phyloP scores from a whole-genome alignment of 2,113 vertebrate genomes.

The Notiomystis cincta region DNA sequence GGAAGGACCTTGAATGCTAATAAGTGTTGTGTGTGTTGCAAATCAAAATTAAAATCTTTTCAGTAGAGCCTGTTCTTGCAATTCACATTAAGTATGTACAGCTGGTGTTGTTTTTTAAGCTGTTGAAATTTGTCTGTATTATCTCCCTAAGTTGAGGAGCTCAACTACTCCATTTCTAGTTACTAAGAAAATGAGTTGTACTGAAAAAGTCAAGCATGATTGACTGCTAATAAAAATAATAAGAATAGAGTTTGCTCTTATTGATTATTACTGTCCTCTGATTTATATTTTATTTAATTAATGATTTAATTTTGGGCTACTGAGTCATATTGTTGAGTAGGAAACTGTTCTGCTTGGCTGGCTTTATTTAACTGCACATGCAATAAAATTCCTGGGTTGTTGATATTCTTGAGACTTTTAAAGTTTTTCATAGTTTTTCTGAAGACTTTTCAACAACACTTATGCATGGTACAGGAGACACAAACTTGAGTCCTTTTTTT shows the following conservation, averaged over 20 bases:
- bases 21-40: background rate
- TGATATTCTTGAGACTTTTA: background rate
- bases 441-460: background rate
- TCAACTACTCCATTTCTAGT: background rate
- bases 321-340: background rate
- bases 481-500: background rate
- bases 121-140: background rate
- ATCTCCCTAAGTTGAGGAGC: background rate
- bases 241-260: background rate
- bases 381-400: background rate
- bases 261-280: background rate
- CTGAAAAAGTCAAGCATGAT: background rate
- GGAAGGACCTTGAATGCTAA: background rate
- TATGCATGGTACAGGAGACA: background rate
- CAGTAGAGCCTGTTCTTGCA: background rate
- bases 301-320: background rate
- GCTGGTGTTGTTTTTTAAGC: background rate
- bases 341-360: background rate
- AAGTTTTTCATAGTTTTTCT: background rate
- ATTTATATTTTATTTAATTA: background rate
- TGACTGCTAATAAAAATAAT: background rate
- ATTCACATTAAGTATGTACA: background rate
- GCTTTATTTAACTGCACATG: background rate
- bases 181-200: background rate
- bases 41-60: background rate